Conservation (phyloP, 2,888 invertebrate genomes). For the Eulithis testata region DNA sequence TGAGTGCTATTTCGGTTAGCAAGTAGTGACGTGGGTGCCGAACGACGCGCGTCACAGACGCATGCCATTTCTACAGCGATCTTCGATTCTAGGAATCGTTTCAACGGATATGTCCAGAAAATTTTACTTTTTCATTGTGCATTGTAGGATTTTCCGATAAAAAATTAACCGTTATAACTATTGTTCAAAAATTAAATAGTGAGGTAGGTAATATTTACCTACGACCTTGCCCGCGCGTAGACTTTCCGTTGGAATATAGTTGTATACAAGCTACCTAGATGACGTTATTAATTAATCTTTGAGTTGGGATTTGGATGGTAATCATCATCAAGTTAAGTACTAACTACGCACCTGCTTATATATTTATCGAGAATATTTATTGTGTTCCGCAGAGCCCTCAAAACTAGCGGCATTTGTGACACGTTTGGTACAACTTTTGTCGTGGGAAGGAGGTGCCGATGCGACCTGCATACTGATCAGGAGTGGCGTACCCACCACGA, state of each 20-base stretch:
- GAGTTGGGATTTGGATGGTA: too few species aligned
- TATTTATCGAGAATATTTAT: background rate
- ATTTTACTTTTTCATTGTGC: constrained; percentile 9
- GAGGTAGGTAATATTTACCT: too few species aligned
- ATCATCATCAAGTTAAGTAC: too few species aligned
- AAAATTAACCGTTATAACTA: background rate
- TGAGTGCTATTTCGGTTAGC: constrained; percentile 29
- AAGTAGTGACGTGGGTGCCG: constrained; percentile 11
- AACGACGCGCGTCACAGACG: constrained; percentile 13
- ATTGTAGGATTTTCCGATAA: constrained; percentile 5
- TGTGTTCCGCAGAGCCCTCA: background rate
- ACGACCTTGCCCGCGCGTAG: too few species aligned
- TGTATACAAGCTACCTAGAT: too few species aligned
- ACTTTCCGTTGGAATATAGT: too few species aligned
- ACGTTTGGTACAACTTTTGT: constrained; percentile 8
- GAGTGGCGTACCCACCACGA: background rate
- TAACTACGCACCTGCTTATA: too few species aligned
- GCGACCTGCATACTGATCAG: constrained; percentile 16
- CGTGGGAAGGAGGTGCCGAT: constrained; percentile 25
- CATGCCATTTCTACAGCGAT: constrained; percentile 18
- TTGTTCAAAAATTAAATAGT: background rate
- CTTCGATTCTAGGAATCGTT: constrained; percentile 14
- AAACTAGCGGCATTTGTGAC: constrained; percentile 17
- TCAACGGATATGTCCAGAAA: constrained; percentile 9
- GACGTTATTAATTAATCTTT: too few species aligned